Percentiles rank a stretch among this genome's conserved stretches.
These are phyloP conservation scores for Clistopyga incitator DNA, from an alignment of 2,888 invertebrate species.

Conservation along the genomic window DNA sequence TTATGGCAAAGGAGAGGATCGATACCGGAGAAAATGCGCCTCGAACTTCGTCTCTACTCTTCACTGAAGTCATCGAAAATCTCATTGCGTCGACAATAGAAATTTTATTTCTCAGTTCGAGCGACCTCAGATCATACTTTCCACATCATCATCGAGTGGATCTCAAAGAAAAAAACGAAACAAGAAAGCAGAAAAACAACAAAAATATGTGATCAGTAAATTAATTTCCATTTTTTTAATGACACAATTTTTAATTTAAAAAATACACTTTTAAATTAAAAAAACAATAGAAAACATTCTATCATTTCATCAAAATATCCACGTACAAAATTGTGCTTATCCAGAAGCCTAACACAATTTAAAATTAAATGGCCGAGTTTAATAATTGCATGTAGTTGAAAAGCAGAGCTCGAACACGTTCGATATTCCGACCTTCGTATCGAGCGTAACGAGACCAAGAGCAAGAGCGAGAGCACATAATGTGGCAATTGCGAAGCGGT, in stretches of 20 bases:
- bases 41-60: not conserved
- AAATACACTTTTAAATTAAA: not conserved
- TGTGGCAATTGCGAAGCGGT: slow-evolving; percentile 44
- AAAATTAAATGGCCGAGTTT: not conserved
- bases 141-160: not conserved
- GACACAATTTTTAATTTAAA: too few species aligned
- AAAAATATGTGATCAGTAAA: not conserved
- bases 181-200: not conserved
- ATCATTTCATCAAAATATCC: not conserved
- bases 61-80: not conserved
- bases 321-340: not conserved
- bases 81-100: not conserved
- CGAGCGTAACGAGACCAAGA: not conserved
- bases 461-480: not conserved
- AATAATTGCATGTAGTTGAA: not conserved
- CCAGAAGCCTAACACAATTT: not conserved
- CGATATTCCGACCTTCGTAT: slow-evolving; percentile 24
- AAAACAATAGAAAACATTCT: not conserved
- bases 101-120: not conserved
- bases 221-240: too few species aligned
- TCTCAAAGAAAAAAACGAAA: not conserved
- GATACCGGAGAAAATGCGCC: not conserved
- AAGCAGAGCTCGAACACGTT: not conserved
- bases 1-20: slow-evolving; percentile 20
- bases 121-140: not conserved